A percentile compares a stretch with the other conserved stretches of the same genome.
phyloP scores from a whole-genome alignment of 1,140 invertebrate species.

The Drosophila punjabiensis region DNA sequence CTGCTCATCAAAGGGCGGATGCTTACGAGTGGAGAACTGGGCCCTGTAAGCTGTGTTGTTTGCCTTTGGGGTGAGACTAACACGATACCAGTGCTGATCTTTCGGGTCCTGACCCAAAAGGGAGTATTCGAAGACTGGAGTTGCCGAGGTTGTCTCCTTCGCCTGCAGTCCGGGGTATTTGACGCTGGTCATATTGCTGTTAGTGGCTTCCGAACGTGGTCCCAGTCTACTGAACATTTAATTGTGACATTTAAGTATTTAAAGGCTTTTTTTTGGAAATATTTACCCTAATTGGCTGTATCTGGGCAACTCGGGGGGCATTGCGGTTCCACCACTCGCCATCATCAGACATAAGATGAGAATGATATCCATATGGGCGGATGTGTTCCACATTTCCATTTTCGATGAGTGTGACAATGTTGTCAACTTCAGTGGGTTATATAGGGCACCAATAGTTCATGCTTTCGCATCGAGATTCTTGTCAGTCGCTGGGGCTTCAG shows the following conservation, averaged over 20 bases:
- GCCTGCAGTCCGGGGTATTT: background rate
- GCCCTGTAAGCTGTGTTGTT: slow-evolving; percentile 47
- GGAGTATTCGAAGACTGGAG: slow-evolving; percentile 60
- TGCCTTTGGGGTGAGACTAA: slow-evolving; percentile 54
- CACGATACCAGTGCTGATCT: slow-evolving; percentile 71
- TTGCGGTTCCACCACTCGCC: slow-evolving; percentile 4
- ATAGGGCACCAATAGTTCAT: slow-evolving; percentile 42
- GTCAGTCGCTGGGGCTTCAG: slow-evolving; percentile 39
- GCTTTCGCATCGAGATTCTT: slow-evolving; percentile 23
- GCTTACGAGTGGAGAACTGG: slow-evolving; percentile 59
- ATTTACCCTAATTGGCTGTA: slow-evolving; percentile 59
- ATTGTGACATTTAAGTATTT: background rate
- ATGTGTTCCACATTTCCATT: slow-evolving; percentile 52
- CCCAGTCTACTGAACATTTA: slow-evolving; percentile 20
- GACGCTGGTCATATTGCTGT: slow-evolving; percentile 1
- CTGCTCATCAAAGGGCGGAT: slow-evolving; percentile 58
- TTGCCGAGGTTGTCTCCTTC: background rate
- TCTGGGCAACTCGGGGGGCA: slow-evolving; percentile 47
- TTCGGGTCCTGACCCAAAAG: slow-evolving; percentile 62
- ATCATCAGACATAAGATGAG: slow-evolving; percentile 33
- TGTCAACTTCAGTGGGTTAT: slow-evolving; percentile 51
- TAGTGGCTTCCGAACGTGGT: background rate
- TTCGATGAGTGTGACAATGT: slow-evolving; percentile 42
- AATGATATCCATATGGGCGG: slow-evolving; percentile 19
- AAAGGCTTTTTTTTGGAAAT: background rate